A percentile compares a stretch with the other conserved stretches of the same genome.
These are phyloP conservation scores for Caranx melampygus DNA, from an alignment of 2,113 vertebrate genomes.

Conservation along the genomic window DNA sequence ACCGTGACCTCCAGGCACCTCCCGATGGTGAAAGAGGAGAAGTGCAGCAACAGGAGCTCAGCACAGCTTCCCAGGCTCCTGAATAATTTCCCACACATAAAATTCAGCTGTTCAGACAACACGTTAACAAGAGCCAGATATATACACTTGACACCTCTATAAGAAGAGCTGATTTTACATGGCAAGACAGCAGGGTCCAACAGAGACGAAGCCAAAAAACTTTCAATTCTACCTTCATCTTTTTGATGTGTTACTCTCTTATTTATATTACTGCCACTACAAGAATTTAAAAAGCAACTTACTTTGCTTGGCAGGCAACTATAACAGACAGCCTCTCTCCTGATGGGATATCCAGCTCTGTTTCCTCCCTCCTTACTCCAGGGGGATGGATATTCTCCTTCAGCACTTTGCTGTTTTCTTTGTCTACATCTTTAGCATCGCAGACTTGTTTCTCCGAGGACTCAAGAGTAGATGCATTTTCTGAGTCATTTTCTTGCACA, in stretches of 20 bases:
- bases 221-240: conserved; percentile 8
- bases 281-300: conserved; percentile 37
- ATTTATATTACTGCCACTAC: not conserved
- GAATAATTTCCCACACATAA: conserved; percentile 5
- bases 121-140: not conserved
- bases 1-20: conserved; percentile 87
- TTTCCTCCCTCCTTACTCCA: conserved; percentile 41
- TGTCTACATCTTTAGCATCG: not conserved
- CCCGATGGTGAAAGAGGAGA: conserved; percentile 89
- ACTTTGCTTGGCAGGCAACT: conserved; percentile 86
- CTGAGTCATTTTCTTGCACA: not conserved
- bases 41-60: conserved; percentile 92
- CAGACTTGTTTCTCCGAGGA: conserved; percentile 27
- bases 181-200: not conserved
- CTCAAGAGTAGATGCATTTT: conserved; percentile 4
- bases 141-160: not conserved
- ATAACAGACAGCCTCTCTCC: conserved; percentile 81
- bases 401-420: not conserved
- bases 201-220: not conserved
- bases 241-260: not conserved
- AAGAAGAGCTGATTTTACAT: not conserved
- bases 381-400: not conserved
- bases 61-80: conserved; percentile 88
- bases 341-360: conserved; percentile 80
- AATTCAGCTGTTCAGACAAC: conserved; percentile 5